Evolutionary conservation across 2,888 invertebrate species (phyloP).

Genomic region (Volucella bombylans): DNA sequence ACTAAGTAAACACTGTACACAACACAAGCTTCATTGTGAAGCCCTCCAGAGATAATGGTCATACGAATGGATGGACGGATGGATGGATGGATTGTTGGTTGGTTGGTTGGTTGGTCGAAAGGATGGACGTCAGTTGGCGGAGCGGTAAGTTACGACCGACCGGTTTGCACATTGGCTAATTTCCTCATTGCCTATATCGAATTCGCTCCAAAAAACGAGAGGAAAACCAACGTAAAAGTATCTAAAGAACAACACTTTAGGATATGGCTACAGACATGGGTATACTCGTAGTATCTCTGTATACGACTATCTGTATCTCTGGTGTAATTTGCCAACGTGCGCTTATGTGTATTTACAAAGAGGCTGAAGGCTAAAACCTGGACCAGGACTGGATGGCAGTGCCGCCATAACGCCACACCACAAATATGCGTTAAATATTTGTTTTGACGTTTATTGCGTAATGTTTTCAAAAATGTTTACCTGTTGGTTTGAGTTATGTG

Average conservation of each 20-base stretch:
- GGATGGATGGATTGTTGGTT: conserved; percentile 8
- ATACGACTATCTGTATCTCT: conserved; percentile 20
- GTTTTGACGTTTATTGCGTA: conserved; percentile 74
- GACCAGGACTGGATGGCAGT: conserved; percentile 44
- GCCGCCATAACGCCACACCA: conserved; percentile 28
- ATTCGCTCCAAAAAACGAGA: conserved; percentile 44
- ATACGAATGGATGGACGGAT: background rate
- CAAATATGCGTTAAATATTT: conserved; percentile 74
- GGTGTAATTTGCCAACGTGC: conserved; percentile 49
- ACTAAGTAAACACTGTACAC: conserved; percentile 70
- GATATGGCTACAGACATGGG: background rate
- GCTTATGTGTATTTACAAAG: conserved; percentile 47
- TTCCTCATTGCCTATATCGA: conserved; percentile 73
- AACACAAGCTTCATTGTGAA: conserved; percentile 62
- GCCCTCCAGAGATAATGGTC: conserved; percentile 40
- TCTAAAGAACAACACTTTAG: conserved; percentile 39
- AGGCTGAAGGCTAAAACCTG: conserved; percentile 9
- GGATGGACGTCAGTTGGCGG: conserved; percentile 54
- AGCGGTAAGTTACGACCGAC: conserved; percentile 69
- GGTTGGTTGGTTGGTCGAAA: conserved; percentile 31
- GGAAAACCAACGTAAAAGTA: conserved; percentile 32
- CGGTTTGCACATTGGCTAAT: conserved; percentile 70
- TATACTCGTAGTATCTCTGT: too few species aligned
- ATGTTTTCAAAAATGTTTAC: conserved; percentile 69
- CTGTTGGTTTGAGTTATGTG: conserved; percentile 71